Evolutionary conservation across 2,888 invertebrate species (phyloP), one percentile per base, ranked within the genome.

Genomic region (Gymnosoma rotundatum): DNA sequence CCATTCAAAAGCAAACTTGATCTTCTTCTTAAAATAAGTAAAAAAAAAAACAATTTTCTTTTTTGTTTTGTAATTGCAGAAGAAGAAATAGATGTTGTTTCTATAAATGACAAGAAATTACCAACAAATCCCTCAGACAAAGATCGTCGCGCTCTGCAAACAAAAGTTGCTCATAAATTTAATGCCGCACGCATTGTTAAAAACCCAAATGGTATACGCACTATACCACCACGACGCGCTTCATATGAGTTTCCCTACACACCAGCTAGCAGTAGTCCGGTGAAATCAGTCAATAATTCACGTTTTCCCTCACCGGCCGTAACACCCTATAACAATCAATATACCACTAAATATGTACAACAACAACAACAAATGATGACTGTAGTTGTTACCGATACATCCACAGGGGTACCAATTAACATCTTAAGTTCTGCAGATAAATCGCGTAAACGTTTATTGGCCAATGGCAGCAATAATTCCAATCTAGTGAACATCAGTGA

Each of bases 71-170:
- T 84, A 66, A 38, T 83, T 89, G 64, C 88, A 92, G 92, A 92
- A 87, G 97, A 97, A 93, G 96, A 96, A 94, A 97, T 97, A 89
- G 97, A 97, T 91, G 97, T 97, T 73, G 97, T 96, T 72, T 95
- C 95, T 0, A 93, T 95, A 86, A 95, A 94, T 85, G 94, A 94
- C 83, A 93, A 93, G 86, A 90, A 88, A 88, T 91, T 96, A 67
- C 96, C 96, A 38, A 95, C 94, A 83, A 94, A 95, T 90, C 95
- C 96, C 16, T 95, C 95, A 21, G 94, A 93, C 45, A 94, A 94
- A 85, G 96, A 96, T 91, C 94, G 95, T 79, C 94, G 95, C 85
- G 94, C 95, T 85, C 92, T 92, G 4, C 95, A 95, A 91, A 93
- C 93, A 73, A 93, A 94, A 56, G 94, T 95, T 87, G 94, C 94